Evolutionary conservation across 2,797 vertebrate species (phyloP), one percentile per base, ranked within the genome.

Genomic region (Halcyon smyrnensis): DNA sequence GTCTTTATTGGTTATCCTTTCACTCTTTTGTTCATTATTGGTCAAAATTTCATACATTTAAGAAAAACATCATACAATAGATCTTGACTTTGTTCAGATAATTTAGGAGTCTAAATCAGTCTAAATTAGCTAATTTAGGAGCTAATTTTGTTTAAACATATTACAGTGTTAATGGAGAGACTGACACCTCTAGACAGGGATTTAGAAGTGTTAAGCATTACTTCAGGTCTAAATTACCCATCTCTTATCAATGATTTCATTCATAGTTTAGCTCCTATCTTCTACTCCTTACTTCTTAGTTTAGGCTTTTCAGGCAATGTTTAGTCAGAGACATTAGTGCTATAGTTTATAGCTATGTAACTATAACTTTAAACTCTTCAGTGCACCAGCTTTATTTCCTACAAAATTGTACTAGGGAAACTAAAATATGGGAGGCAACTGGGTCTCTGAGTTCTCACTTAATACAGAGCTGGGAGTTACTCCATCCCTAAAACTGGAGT

Each of bases 41-140:
- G 10, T 6, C 6, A 8, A 32, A 56, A 32, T 32, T 78, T 85
- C 10, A 19, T 28, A n/a, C 0, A 0, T 63, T 87, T 87, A 34
- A 77, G 68, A 54, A 83, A 73, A 53, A 5, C 18, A 74, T 3
- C 2, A 12, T 46, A 46, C 19, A 20, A 46, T 46, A 21, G 45
- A 46, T 20, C 16, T 51, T 54, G 8, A 1, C 6, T 92, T 78
- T 32, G 19, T 46, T n/a, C 5, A 19, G 18, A 9, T 75, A 50
- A 82, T 73, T 85, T 43, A 39, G 8, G 25, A 68, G 9, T 23
- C 59, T 45, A 50, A 74, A 67, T 53, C 64, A 85, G 28, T 11
- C 12, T 64, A 70, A 90, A 53, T 34, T 74, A 78, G 7, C 12
- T 78, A 39, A 48, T 75, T 64, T 83, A 28, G 19, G 15, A 76